A percentile compares a stretch with the other conserved stretches of the same genome.
Conservation (phyloP, 2,888 invertebrate genomes). For the Epirrita christyi region DNA sequence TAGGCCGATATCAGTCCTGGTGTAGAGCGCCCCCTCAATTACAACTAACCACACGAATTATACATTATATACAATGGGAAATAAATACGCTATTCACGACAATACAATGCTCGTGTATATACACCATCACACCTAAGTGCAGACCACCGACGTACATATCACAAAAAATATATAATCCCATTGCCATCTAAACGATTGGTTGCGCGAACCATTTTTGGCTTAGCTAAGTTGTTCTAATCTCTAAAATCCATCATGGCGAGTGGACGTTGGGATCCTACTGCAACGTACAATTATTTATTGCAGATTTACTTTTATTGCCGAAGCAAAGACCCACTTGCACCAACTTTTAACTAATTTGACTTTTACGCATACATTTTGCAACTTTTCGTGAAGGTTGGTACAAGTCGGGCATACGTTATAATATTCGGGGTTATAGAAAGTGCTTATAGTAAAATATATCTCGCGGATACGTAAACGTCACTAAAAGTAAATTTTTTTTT, state of each 20-base stretch:
- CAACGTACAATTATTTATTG: constrained; percentile 22
- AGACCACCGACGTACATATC: constrained; percentile 52
- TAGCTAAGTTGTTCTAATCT: constrained; percentile 60
- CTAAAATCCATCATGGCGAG: constrained; percentile 32
- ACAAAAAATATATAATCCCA: constrained; percentile 66
- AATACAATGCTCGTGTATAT: constrained; percentile 73
- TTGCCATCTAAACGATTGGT: constrained; percentile 45
- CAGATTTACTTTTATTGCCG: constrained; percentile 27
- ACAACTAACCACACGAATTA: constrained; percentile 54
- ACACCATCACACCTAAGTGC: constrained; percentile 62
- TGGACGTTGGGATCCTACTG: constrained; percentile 20
- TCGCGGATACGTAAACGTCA: constrained; percentile 60
- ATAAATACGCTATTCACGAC: constrained; percentile 76
- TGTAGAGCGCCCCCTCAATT: constrained; percentile 39
- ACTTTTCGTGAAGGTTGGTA: too few relatives aligned
- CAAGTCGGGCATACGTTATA: constrained; percentile 2
- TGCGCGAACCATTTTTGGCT: constrained; percentile 75
- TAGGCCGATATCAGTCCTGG: constrained; percentile 53
- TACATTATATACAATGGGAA: constrained; percentile 83
- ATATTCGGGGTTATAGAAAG: constrained; percentile 16
- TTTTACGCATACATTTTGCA: too few relatives aligned
- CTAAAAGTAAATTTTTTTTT: constrained; percentile 53
- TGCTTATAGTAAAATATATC: constrained; percentile 45
- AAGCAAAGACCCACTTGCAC: constrained; percentile 18
- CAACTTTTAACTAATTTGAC: too few relatives aligned